phyloP scores from a whole-genome alignment of 2,888 invertebrate species.

The Apeira syringaria region DNA sequence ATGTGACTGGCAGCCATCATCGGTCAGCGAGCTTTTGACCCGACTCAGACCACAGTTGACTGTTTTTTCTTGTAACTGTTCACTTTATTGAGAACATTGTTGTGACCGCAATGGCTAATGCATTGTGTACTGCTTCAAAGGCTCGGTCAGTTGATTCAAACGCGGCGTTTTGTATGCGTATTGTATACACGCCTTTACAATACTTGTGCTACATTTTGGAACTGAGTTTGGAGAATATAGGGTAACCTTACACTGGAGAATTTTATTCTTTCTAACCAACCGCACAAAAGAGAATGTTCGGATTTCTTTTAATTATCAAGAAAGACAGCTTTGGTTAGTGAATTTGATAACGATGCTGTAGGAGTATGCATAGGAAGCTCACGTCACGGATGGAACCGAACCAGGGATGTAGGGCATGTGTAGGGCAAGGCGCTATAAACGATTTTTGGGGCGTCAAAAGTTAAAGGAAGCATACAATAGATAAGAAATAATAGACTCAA shows the following conservation, averaged over 20 bases:
- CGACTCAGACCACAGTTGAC: constrained; percentile 2
- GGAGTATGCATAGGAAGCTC: too few species aligned
- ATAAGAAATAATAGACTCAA: too few species aligned
- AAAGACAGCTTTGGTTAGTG: too few species aligned
- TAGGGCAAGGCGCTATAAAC: too few species aligned
- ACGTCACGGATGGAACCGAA: too few species aligned
- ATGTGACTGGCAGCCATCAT: constrained; percentile 4
- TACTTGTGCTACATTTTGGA: constrained; percentile 6
- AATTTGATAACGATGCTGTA: too few species aligned
- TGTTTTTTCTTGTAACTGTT: constrained; percentile 21
- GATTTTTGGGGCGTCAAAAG: too few species aligned
- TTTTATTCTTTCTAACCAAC: too few species aligned
- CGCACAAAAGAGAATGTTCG: too few species aligned
- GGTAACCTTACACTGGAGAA: background rate
- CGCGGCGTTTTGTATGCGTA: constrained; percentile 11
- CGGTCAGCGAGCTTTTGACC: constrained; percentile 2
- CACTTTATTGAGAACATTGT: constrained; percentile 21
- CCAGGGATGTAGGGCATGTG: too few species aligned
- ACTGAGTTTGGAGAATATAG: constrained; percentile 1
- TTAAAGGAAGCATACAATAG: too few species aligned
- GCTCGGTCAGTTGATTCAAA: constrained; percentile 7
- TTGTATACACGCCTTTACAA: constrained; percentile 12
- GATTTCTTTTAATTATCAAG: too few species aligned
- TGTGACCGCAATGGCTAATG: constrained; percentile 22
- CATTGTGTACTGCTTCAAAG: constrained; percentile 14